A percentile compares a stretch with the other conserved stretches of the same genome.
phyloP scores from a whole-genome alignment of 92 coral and sea anemone genomes.

The Actinernus sp. region DNA sequence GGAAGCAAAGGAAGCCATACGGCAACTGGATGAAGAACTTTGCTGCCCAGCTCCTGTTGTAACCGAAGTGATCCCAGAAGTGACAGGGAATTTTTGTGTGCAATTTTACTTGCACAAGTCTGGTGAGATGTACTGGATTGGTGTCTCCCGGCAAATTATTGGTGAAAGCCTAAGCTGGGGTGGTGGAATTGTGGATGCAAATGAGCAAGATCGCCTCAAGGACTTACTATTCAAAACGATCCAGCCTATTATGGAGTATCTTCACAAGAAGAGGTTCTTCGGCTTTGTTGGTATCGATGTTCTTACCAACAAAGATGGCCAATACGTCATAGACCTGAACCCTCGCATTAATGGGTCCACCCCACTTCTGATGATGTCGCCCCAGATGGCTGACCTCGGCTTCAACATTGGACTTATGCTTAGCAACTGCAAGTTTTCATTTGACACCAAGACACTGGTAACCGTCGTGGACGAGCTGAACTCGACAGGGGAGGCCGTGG shows the following conservation, averaged over 20 bases:
- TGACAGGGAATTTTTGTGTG: slow-evolving; percentile 60
- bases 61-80: slow-evolving; percentile 69
- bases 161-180: slow-evolving; percentile 17
- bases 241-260: slow-evolving; percentile 70
- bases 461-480: slow-evolving; percentile 15
- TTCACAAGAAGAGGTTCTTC: slow-evolving; percentile 78
- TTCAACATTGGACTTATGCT: slow-evolving; percentile 47
- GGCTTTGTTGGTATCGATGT: slow-evolving; percentile 78
- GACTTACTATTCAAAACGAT: slow-evolving; percentile 48
- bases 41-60: slow-evolving; percentile 63
- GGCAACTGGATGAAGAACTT: slow-evolving; percentile 33
- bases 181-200: slow-evolving; percentile 55
- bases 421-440: slow-evolving; percentile 8
- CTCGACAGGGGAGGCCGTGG: slow-evolving; percentile 11
- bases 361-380: slow-evolving; percentile 68
- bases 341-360: slow-evolving; percentile 72
- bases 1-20: slow-evolving; percentile 58
- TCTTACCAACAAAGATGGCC: slow-evolving; percentile 64
- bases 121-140: slow-evolving; percentile 73
- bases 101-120: slow-evolving; percentile 73
- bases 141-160: slow-evolving; percentile 33
- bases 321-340: slow-evolving; percentile 78
- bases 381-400: slow-evolving; percentile 73
- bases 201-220: slow-evolving; percentile 70
- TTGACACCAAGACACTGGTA: slow-evolving; percentile 1